A percentile compares a stretch with the other conserved stretches of the same genome.
phyloP scores from a whole-genome alignment of 1,140 invertebrate species.

The Holotrichia oblita region DNA sequence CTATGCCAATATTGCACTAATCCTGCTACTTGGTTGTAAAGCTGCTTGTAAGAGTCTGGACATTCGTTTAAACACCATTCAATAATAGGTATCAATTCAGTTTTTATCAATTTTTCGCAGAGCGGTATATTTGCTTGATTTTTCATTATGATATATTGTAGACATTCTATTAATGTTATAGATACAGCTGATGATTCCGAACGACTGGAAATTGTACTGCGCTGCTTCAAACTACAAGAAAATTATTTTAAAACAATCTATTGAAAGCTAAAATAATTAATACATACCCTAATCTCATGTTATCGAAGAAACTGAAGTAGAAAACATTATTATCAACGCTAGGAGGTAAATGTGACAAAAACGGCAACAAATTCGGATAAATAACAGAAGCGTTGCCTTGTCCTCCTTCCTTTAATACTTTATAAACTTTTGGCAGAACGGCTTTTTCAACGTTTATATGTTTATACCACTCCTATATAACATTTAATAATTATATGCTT shows the following conservation, averaged over 20 bases:
- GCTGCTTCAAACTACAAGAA: slow-evolving; percentile 65
- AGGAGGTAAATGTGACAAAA: slow-evolving; percentile 76
- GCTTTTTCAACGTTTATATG: slow-evolving; percentile 75
- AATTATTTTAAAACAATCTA: not conserved
- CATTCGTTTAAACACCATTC: slow-evolving; percentile 62
- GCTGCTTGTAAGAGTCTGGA: slow-evolving; percentile 57
- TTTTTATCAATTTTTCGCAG: slow-evolving; percentile 60
- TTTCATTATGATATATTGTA: slow-evolving; percentile 69
- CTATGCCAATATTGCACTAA: slow-evolving; percentile 68
- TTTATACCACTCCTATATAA: slow-evolving; percentile 77
- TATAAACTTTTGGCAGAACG: slow-evolving; percentile 75
- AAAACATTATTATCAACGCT: slow-evolving; percentile 66
- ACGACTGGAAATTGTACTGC: slow-evolving; percentile 64
- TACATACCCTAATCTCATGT: slow-evolving; percentile 70
- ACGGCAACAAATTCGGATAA: slow-evolving; percentile 78
- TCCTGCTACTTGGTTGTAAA: slow-evolving; percentile 64
- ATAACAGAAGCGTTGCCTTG: slow-evolving; percentile 74
- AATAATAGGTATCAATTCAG: slow-evolving; percentile 63
- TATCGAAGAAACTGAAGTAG: slow-evolving; percentile 73
- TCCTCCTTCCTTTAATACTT: slow-evolving; percentile 72
- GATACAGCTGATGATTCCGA: slow-evolving; percentile 71
- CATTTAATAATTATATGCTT: slow-evolving; percentile 39
- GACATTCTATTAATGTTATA: slow-evolving; percentile 75
- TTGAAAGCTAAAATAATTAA: not conserved
- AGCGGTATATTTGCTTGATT: slow-evolving; percentile 60